Conservation (phyloP, 2,113 vertebrate genomes). For the Apodemus sylvaticus region DNA sequence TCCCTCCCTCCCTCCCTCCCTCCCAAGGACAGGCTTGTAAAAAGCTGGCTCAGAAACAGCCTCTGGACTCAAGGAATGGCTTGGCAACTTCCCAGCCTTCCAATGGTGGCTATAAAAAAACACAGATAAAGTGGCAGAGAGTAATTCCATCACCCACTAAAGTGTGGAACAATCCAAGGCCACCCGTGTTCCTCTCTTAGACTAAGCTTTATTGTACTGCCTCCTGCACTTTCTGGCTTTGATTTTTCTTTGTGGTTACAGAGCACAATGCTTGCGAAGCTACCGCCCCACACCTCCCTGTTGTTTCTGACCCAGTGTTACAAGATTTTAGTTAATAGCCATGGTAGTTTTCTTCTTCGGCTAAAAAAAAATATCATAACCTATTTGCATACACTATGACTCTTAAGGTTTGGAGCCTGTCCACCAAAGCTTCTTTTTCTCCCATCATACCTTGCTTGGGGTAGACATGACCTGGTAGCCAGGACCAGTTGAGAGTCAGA, state of each 20-base stretch:
- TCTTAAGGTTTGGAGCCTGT: not conserved
- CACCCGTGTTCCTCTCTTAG: not conserved
- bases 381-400: not conserved
- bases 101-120: not conserved
- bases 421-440: not conserved
- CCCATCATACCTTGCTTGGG: not conserved
- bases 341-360: not conserved
- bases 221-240: not conserved
- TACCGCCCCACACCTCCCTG: too few species aligned
- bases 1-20: too few species aligned
- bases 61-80: not conserved
- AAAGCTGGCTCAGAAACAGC: not conserved
- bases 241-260: not conserved
- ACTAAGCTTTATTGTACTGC: rapidly evolving
- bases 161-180: too few species aligned
- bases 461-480: not conserved
- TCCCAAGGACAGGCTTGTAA: not conserved
- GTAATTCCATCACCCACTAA: not conserved
- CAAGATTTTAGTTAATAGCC: not conserved
- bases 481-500: not conserved
- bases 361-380: not conserved
- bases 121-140: not conserved
- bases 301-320: rapidly evolving
- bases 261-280: not conserved
- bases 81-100: not conserved